These are phyloP conservation scores for Eulemur mongoz DNA, from an alignment of 2,797 vertebrate genomes.

Conservation along the genomic window DNA sequence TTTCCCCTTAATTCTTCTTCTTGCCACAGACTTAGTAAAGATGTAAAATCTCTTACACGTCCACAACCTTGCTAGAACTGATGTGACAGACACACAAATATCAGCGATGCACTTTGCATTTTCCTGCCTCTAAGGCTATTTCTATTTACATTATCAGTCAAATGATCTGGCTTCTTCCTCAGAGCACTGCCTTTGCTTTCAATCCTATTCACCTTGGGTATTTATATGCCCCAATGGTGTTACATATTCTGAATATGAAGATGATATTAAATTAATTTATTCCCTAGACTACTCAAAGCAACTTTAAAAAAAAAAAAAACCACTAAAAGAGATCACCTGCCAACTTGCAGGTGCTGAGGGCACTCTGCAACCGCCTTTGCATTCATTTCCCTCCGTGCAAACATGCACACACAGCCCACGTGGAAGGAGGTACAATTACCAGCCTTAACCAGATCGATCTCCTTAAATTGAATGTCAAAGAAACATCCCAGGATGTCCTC, in stretches of 20 bases:
- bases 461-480: slow-evolving; percentile 58
- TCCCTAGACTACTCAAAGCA: slow-evolving; percentile 36
- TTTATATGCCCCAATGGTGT: neutral
- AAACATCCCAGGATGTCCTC: slow-evolving; percentile 32
- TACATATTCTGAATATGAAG: slow-evolving; percentile 17
- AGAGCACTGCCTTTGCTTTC: neutral
- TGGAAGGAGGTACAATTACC: slow-evolving; percentile 33
- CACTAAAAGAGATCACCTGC: neutral
- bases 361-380: neutral
- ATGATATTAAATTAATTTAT: slow-evolving; percentile 12
- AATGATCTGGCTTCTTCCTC: neutral
- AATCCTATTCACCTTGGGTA: neutral
- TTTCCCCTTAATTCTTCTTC: neutral
- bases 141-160: neutral
- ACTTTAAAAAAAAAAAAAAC: neutral
- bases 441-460: slow-evolving; percentile 26
- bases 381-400: neutral
- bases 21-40: neutral
- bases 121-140: neutral
- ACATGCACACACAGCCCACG: neutral
- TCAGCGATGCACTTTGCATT: neutral
- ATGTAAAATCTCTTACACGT: neutral
- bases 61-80: neutral
- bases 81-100: neutral
- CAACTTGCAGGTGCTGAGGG: neutral